These are phyloP conservation scores for Brachionus rotundiformis DNA, from an alignment of 1,140 invertebrate species.

Conservation along the genomic window DNA sequence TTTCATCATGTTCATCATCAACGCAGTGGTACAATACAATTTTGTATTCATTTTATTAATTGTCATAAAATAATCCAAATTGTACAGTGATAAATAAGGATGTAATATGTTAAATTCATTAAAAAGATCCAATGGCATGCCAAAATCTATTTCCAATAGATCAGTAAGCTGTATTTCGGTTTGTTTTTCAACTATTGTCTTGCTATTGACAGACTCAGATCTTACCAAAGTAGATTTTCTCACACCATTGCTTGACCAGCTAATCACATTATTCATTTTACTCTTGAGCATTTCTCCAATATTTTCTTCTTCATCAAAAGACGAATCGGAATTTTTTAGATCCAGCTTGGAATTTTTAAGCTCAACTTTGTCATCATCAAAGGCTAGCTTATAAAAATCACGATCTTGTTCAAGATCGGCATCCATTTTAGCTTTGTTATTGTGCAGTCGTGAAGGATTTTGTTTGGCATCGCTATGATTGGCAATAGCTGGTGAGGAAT, in stretches of 20 bases:
- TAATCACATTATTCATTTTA: constrained; percentile 30
- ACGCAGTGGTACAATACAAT: constrained; percentile 41
- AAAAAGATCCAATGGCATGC: constrained; percentile 53
- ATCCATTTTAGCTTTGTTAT: not conserved
- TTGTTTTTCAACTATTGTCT: not conserved
- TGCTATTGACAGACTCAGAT: not conserved
- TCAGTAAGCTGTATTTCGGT: not conserved
- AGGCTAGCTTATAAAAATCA: constrained; percentile 24
- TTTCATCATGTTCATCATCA: constrained; percentile 52
- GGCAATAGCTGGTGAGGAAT: not conserved
- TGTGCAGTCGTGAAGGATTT: not conserved
- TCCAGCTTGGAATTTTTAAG: constrained; percentile 3
- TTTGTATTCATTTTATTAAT: constrained; percentile 49
- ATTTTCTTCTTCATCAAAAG: not conserved
- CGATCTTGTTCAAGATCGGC: not conserved
- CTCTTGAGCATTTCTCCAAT: constrained; percentile 42
- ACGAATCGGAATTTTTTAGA: not conserved
- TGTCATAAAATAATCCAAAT: constrained; percentile 78
- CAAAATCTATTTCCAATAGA: constrained; percentile 45
- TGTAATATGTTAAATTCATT: constrained; percentile 83
- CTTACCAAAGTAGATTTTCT: not conserved
- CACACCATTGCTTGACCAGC: not conserved
- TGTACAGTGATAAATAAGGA: constrained; percentile 91
- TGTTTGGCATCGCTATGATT: not conserved
- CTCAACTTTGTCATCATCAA: constrained; percentile 35